Evolutionary conservation across 2,113 vertebrate species (phyloP), one percentile per base, ranked within the genome.

Genomic region (Erinaceus europaeus): DNA sequence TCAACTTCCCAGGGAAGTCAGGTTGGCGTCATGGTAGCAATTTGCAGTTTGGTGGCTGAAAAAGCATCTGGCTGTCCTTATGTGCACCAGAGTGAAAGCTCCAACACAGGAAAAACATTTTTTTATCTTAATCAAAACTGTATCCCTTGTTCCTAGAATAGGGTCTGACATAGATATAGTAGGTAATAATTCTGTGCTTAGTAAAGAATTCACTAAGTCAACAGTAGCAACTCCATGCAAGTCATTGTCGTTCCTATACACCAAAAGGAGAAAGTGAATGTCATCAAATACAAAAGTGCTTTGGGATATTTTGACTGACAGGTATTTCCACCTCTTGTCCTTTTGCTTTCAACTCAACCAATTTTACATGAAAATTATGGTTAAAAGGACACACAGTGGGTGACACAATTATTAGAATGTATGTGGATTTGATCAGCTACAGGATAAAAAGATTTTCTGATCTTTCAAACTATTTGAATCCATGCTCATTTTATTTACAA

Each of bases 381-480:
- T 82, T 18, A n/a, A 61, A 74, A 90, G 64, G 32, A 83, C 68
- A 62, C n/a, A 53, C 27, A 55, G 69, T 90, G 59, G 52, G 62
- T n/a, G 67, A 36, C 3, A 20, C 4, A 12, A 40, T 84, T 80
- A 79, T 64, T 67, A 84, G 73, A 52, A 67, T 52, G 38, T 52
- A 64, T 81, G 27, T 71, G 52, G 76, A 79, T 84, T 74, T 42
- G 65, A 81, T 74, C 64, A 23, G 18, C 83, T 92, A 59, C n/a
- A 44, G 75, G 46, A 52, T 73, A 76, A 55, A 62, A 86, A 76
- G 71, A 59, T 87, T n/a, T n/a, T n/a, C 34, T 64, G 46, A 77
- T n/a, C 78, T 77, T 65, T 82, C 50, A 44, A 42, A 82, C 78
- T 90, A 88, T 71, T 81, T 84, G 77, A 75, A 94, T 73, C 20